phyloP scores from a whole-genome alignment of 2,888 invertebrate species.

The Stenotaenia linearis region DNA sequence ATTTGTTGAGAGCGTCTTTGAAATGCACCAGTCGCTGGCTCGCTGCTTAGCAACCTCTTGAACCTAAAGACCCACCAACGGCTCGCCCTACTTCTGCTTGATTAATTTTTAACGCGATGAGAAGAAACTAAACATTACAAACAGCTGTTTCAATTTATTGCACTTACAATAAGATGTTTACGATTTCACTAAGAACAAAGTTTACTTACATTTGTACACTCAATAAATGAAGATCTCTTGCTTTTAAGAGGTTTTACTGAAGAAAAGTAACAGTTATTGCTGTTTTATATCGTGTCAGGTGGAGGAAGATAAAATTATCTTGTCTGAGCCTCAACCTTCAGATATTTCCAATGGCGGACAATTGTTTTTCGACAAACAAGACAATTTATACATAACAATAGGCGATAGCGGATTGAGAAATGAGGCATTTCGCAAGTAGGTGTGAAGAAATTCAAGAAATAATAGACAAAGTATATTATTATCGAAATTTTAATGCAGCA shows the following conservation, averaged over 20 bases:
- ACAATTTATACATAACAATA: not conserved
- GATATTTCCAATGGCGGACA: constrained; percentile 26
- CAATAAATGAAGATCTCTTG: too few species aligned
- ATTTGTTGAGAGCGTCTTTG: not conserved
- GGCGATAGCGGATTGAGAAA: constrained; percentile 21
- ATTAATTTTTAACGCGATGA: not conserved
- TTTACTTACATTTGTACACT: too few species aligned
- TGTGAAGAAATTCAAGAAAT: not conserved
- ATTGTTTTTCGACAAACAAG: not conserved
- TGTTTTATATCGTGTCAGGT: not conserved
- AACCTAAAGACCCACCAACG: not conserved
- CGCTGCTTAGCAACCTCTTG: not conserved
- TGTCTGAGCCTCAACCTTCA: not conserved
- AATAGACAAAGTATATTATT: not conserved
- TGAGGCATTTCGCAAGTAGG: not conserved
- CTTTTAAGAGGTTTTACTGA: too few species aligned
- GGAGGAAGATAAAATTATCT: not conserved
- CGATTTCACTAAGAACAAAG: not conserved
- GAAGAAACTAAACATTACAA: not conserved
- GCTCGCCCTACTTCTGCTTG: not conserved
- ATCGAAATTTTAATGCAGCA: not conserved
- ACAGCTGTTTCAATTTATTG: not conserved
- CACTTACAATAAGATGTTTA: not conserved
- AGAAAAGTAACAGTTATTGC: not conserved
- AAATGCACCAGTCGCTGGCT: not conserved